Base-by-base conservation (phyloP, 2,797 vertebrate genomes). In the Bradypus variegatus region DNA sequence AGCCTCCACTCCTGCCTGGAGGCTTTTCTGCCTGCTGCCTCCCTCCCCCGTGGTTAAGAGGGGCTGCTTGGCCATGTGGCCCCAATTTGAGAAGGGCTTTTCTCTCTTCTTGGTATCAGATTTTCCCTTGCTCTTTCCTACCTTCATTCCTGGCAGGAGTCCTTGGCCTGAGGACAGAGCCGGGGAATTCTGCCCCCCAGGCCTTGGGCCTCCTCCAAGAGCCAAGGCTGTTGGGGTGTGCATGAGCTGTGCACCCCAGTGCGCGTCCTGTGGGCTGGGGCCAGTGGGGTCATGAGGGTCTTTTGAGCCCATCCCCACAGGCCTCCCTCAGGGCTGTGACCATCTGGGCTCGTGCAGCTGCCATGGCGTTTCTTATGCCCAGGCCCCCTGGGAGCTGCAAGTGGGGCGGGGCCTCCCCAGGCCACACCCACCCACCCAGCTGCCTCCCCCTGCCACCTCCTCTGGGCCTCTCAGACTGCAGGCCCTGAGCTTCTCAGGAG, bases 1-100 rank as follows among this genome's bases (percentile, higher is more conserved):
- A 58, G 77, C 33, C 69, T 18, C 29, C 38, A 19, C 45, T 50
- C 31, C 70, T 11, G n/a, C 81, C 23, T 8, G 38, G 23, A 15
- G 53, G 70, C 87, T 55, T 76, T 58, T 36, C 38, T 33, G n/a
- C 41, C 23, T 10, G 64, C 31, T 0, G 7, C 50, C 64, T 23
- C 27, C 65, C 11, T 33, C 4, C 12, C 15, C 8, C 11, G 0
- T 0, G 29, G 38, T 36, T 72, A 5, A 81, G 53, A 27, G 0
- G 4, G 65, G 75, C 64, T 41, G 70, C 33, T 19, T 69, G 72
- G 72, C 75, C 64, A 31, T 11, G 75, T 72, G 82, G 38, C 65
- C 84, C 78, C 48, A 8, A 0, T 6, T 5, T 4, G 50, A 33
- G 73, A 29, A 60, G 81, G 36, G 15, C 29, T 58, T 86, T 67